A percentile compares a stretch with the other conserved stretches of the same genome.
Conservation (phyloP, 2,797 vertebrate genomes). For the Gallinago stenura region DNA sequence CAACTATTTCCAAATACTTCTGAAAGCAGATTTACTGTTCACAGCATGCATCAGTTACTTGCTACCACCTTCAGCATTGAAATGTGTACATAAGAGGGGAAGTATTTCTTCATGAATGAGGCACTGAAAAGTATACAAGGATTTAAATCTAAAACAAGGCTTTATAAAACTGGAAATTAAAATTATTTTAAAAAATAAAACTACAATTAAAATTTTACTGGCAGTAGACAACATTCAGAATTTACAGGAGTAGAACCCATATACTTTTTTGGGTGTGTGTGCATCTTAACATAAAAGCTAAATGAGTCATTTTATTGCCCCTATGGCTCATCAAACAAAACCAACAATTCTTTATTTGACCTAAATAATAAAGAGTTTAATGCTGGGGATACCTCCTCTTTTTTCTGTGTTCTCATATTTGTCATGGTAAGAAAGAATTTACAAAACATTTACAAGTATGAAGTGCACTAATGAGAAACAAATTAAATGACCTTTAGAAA, state of each 20-base stretch:
- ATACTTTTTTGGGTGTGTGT: not conserved
- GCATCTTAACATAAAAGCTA: not conserved
- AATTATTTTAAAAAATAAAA: not conserved
- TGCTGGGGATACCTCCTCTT: not conserved
- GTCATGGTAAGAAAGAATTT: not conserved
- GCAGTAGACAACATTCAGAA: not conserved
- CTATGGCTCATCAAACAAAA: not conserved
- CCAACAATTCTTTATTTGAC: not conserved
- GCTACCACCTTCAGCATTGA: not conserved
- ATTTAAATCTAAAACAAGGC: not conserved
- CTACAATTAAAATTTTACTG: not conserved
- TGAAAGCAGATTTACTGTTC: conserved; percentile 12
- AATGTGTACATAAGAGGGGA: not conserved
- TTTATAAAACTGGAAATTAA: not conserved
- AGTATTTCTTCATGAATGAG: not conserved
- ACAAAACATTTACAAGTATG: not conserved
- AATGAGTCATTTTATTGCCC: not conserved
- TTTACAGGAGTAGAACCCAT: not conserved
- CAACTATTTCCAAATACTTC: not conserved
- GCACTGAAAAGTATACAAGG: not conserved
- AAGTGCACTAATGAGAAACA: not conserved
- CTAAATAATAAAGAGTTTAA: not conserved
- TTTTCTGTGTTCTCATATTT: not conserved
- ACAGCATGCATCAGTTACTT: not conserved
- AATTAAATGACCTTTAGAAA: not conserved